Evolutionary conservation across 1,140 invertebrate species (phyloP).

Genomic region (Heliconius eleuchia): DNA sequence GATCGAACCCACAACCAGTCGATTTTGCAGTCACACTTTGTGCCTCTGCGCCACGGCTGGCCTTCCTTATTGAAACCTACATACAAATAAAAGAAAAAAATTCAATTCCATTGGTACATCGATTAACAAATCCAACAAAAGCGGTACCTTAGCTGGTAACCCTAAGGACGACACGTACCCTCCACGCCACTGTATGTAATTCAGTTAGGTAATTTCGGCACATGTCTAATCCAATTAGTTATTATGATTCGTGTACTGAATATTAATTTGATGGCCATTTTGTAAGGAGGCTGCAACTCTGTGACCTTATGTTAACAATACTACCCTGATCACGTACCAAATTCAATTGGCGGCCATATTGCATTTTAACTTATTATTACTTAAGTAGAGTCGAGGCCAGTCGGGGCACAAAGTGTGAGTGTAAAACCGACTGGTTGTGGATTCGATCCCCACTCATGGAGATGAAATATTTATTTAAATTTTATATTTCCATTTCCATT

Average conservation of each 20-base stretch:
- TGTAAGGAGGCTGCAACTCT: slow-evolving; percentile 54
- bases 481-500: no score
- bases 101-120: not conserved
- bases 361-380: not conserved
- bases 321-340: slow-evolving; percentile 54
- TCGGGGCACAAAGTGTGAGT: no score
- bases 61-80: no score
- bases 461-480: no score
- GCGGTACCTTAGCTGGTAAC: slow-evolving; percentile 14
- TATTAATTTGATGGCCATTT: slow-evolving; percentile 72
- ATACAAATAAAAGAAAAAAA: not conserved
- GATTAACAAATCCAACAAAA: not conserved
- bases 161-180: slow-evolving; percentile 59
- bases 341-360: slow-evolving; percentile 22
- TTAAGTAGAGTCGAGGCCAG: no score
- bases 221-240: slow-evolving; percentile 80
- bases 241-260: slow-evolving; percentile 78
- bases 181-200: slow-evolving; percentile 67
- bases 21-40: no score
- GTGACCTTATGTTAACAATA: slow-evolving; percentile 61
- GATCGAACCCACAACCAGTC: no score
- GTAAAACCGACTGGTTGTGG: no score
- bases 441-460: no score
- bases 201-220: slow-evolving; percentile 76
- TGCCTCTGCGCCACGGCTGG: no score